Base-by-base conservation (phyloP, 2,888 invertebrate species). In the Drosophila imparisetae region DNA sequence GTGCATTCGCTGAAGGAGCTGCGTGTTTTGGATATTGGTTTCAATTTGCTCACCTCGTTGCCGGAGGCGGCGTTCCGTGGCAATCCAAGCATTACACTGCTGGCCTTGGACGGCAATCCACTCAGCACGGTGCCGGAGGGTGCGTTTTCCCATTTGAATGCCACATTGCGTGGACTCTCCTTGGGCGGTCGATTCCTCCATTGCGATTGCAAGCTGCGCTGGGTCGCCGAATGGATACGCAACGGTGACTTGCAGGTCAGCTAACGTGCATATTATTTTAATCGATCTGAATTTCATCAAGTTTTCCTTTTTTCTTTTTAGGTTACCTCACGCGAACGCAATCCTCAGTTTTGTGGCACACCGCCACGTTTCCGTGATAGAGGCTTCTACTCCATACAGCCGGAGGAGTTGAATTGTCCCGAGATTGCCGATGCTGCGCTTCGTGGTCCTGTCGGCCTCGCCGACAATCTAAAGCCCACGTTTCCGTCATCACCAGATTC, bases 21-120 rank as follows among this genome's bases (percentile, higher is more conserved):
- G 64, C 95, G 97, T 92, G 98, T 98, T 13, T 93, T 98, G 79
- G 98, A 98, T 92, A 97, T 98, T 78, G 98, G 98, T 57, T 98
- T 98, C 93, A 98, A 98, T 94, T 94, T 98, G 80, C 93, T 98
- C 75, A 97, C 97, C 53, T 95, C 96, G 85, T 93, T 98, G 80
- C 98, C 98, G 13, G 93, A 94, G 57, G 95, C 96, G 69, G 97
- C 98, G 1, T 98, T 98, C 91, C 93, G 95, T 70, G 96, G 95
- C 64, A 97, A 97, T 93, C 96, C 96, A 1, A 96, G 96, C 32
- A 95, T 98, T 78, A 98, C 98, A 0, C 94, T 98, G 61, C 92
- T 98, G 71, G 98, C 98, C 13, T 94, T 98, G 82, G 98, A 98
- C 91, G 98, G 98, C 54, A 98, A 98, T 93, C 98, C 98, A 4